phyloP scores from a whole-genome alignment of 2,888 invertebrate genomes.

The Charanyca ferruginea region DNA sequence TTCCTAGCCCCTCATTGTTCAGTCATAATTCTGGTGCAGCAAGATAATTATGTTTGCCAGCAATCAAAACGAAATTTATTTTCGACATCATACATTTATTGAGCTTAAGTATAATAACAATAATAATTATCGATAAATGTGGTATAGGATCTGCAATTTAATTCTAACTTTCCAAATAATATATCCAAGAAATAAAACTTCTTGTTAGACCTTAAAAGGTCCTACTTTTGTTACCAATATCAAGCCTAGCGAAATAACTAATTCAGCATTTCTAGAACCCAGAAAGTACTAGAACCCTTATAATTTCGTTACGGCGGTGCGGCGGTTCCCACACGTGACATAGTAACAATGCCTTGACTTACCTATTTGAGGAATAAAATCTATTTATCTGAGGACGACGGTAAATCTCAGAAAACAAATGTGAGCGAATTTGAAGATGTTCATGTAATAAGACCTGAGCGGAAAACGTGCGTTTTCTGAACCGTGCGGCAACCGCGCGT shows the following conservation, averaged over 20 bases:
- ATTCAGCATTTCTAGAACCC: conserved; percentile 30
- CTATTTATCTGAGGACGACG: conserved; percentile 21
- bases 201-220: background rate
- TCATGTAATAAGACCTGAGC: too few species aligned
- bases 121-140: too few species aligned
- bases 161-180: background rate
- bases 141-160: background rate
- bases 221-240: background rate
- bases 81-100: too few species aligned
- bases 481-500: too few species aligned
- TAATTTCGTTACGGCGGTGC: conserved; percentile 35
- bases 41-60: too few species aligned
- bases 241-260: conserved; percentile 32
- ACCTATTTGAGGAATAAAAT: conserved; percentile 26
- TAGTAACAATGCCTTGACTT: conserved; percentile 2
- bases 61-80: too few species aligned
- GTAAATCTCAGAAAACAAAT: conserved; percentile 15
- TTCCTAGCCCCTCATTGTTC: too few species aligned
- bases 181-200: background rate
- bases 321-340: conserved; percentile 12
- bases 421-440: too few species aligned
- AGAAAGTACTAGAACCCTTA: conserved; percentile 33
- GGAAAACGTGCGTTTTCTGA: too few species aligned
- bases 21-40: too few species aligned
- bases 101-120: too few species aligned